Base-by-base conservation (phyloP, 2,888 invertebrate genomes). In the Penaeus monodon region DNA sequence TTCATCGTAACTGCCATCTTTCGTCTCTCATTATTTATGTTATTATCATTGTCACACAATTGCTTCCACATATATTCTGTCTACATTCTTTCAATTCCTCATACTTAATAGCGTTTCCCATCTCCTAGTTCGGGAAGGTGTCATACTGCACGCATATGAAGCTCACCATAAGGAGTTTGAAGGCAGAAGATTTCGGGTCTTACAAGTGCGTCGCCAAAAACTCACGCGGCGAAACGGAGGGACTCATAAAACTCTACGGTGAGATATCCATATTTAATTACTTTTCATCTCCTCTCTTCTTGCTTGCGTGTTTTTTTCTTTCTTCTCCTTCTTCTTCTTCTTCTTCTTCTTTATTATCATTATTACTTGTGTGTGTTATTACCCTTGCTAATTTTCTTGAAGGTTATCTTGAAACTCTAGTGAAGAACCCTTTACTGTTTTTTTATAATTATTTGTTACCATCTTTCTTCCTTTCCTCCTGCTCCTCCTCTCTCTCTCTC, bases 191-290 rank as follows among this genome's bases (percentile, higher is more conserved):
- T 94, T 97, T 97, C 92, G 97, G 97, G 90, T 96, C 96, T 93
- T 97, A 97, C 93, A 91, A 96, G 91, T 97, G 97, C 94, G 96
- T 97, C 93, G 97, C 97, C 91, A 97, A 97, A 93, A 97, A 97
- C 93, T 97, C 97, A 84, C 94, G 97, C 74, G 97, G 97, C 89
- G 97, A 97, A 93, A 97, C 97, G n/a, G 97, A 97, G 93, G 97
- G 97, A 91, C 96, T 97, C 91, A 97, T 97, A 92, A 94, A 97
- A 92, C 94, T 97, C 91, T 97, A 97, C 93, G 97, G 97, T 97
- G 94, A 94, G 94, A 57, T 57, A 57, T 57, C 57, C 57, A 57
- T 17, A 57, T 57, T 57, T 57, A 17, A 1, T 29, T 70, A 27
- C 70, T 70, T 20, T 20, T 2, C 73, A 10, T 8, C 38, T 14